Evolutionary conservation across 2,797 vertebrate genomes (phyloP).

Genomic region (Falco novaeseelandiae): DNA sequence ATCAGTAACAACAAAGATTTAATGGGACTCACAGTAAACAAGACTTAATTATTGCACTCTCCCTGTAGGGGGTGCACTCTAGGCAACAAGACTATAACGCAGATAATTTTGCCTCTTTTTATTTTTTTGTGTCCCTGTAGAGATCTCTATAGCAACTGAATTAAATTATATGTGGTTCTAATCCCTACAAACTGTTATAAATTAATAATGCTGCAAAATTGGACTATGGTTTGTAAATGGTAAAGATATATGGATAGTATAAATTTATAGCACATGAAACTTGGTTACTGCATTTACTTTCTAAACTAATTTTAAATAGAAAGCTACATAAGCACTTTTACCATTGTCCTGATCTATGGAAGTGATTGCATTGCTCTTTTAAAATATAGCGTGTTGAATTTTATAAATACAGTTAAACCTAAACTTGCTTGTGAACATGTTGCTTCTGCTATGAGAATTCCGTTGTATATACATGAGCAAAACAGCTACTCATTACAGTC

Average conservation of each 20-base stretch:
- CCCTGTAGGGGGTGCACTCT: conserved; percentile 60
- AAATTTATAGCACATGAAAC: background rate
- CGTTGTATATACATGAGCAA: background rate
- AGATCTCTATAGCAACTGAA: conserved; percentile 70
- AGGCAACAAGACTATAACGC: conserved; percentile 43
- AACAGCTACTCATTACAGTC: background rate
- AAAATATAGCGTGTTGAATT: background rate
- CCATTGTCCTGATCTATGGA: background rate
- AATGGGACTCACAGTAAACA: conserved; percentile 59
- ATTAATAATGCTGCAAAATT: conserved; percentile 16
- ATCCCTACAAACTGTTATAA: conserved; percentile 38
- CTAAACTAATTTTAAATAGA: background rate
- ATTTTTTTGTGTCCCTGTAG: conserved; percentile 58
- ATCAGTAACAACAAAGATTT: conserved; percentile 61
- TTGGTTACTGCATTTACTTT: background rate
- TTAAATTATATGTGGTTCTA: conserved; percentile 36
- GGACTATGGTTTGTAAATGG: background rate
- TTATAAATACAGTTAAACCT: background rate
- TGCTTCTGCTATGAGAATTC: background rate
- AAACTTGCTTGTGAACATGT: background rate
- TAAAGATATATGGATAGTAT: background rate
- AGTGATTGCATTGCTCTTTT: background rate
- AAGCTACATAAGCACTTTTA: background rate
- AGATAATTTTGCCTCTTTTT: conserved; percentile 69
- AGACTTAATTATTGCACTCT: conserved; percentile 72